Base-by-base conservation (phyloP, 2,797 vertebrate genomes). In the Chaenodraco wilsoni region DNA sequence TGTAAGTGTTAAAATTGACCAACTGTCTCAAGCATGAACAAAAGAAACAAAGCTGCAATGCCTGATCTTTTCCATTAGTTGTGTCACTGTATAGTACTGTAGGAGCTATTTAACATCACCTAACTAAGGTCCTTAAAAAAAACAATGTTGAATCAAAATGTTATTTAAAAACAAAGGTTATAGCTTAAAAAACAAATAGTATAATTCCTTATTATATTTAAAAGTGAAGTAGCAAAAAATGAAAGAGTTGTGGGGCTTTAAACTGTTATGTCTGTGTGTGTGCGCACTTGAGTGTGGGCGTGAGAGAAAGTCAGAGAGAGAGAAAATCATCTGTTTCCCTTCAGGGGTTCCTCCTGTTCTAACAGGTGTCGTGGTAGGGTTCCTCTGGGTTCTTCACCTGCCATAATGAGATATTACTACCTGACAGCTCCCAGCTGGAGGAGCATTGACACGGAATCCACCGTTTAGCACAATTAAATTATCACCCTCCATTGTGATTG, bases 391-490 rank as follows among this genome's bases (percentile, higher is more conserved):
- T 95, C 95, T 88, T 94, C 92, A 94, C 94, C 95, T 90, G 94
- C 92, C 91, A 91, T 95, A 94, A 95, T 92, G 94, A 96, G 94
- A 94, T 94, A 95, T 93, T 95, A 94, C 94, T 96, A 96, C 95
- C 96, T 96, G 96, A 96, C 95, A 98, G 95, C 94, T 95, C 92
- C 89, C 93, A 94, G 95, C 96, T 96, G 95, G 89, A 91, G 86
- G 89, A 93, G 88, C 85, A 91, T 87, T 89, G 90, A 95, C 94
- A 95, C 95, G 93, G 95, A 95, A 95, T 95, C 95, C 95, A 90
- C 94, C 95, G 94, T 94, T 96, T 95, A 97, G 95, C 95, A 96
- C 96, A 96, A 98, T 97, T 96, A 96, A 96, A 96, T 97, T 95
- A 96, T 96, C 95, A 96, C 95, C 95, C 95, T 96, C 93, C 87